Evolutionary conservation across 1,140 invertebrate genomes (phyloP).

Genomic region (Tetramorium alpestre): DNA sequence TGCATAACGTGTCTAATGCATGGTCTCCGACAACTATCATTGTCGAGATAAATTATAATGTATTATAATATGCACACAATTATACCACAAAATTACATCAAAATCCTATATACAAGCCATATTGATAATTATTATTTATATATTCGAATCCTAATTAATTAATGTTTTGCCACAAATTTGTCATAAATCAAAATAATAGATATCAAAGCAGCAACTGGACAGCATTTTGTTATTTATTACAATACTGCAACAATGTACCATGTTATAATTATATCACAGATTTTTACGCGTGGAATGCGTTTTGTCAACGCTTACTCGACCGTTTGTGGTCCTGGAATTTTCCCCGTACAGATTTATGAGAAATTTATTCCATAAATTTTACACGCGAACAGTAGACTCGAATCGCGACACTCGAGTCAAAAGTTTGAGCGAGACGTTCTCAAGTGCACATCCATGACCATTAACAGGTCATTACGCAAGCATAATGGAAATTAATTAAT

Average conservation of each 20-base stretch:
- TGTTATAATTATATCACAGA: constrained; percentile 5
- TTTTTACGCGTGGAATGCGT: constrained; percentile 4
- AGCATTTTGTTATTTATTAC: constrained; percentile 27
- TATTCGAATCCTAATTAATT: neutral
- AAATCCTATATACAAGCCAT: neutral
- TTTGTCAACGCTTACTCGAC: neutral
- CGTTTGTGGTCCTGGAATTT: too few relatives aligned
- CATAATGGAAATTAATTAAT: constrained; percentile 72
- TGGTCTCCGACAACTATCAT: neutral
- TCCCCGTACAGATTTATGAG: neutral
- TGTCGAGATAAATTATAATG: constrained; percentile 21
- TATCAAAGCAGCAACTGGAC: neutral
- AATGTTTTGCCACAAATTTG: neutral
- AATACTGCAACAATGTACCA: constrained; percentile 5
- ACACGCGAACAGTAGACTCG: constrained; percentile 18
- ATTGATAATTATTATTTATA: constrained; percentile 33
- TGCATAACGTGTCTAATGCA: neutral
- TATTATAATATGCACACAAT: neutral
- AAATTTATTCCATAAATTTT: constrained; percentile 54
- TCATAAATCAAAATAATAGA: constrained; percentile 34
- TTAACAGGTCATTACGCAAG: constrained; percentile 76
- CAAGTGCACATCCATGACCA: constrained; percentile 43
- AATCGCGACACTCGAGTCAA: constrained; percentile 54
- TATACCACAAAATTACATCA: neutral
- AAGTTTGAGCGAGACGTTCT: constrained; percentile 47